These are phyloP conservation scores for Hyperoplus immaculatus DNA, from an alignment of 2,797 vertebrate genomes.

Conservation along the genomic window DNA sequence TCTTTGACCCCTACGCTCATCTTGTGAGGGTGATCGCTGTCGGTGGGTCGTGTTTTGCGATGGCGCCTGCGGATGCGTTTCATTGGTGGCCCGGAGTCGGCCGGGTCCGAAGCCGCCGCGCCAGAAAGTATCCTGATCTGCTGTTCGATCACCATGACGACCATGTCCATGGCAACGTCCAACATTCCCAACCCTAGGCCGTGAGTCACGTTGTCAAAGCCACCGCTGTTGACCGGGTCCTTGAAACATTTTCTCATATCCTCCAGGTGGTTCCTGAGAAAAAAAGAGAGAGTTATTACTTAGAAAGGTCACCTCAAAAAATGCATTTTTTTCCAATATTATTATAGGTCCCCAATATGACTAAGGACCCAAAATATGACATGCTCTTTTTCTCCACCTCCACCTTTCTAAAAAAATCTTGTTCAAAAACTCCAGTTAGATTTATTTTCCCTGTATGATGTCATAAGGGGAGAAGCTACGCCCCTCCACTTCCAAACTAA, in stretches of 20 bases:
- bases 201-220: constrained; percentile 85
- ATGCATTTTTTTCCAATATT: too few relatives aligned
- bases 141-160: constrained; percentile 83
- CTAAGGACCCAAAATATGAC: too few relatives aligned
- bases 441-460: too few relatives aligned
- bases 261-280: constrained; percentile 85
- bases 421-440: too few relatives aligned
- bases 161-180: constrained; percentile 84
- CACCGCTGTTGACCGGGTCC: constrained; percentile 81
- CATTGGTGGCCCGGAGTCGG: constrained; percentile 57
- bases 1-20: constrained; percentile 62
- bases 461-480: too few relatives aligned
- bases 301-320: too few relatives aligned
- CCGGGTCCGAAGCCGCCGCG: constrained; percentile 77
- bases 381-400: too few relatives aligned
- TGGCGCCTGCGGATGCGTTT: constrained; percentile 82
- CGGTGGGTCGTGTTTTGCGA: constrained; percentile 64
- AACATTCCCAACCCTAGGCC: constrained; percentile 87
- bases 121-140: constrained; percentile 88
- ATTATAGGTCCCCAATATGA: too few relatives aligned
- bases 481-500: too few relatives aligned
- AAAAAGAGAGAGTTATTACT: not conserved
- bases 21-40: constrained; percentile 67
- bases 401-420: too few relatives aligned
- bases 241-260: constrained; percentile 86